Conservation (phyloP, 53 echinoderm and acorn worm species). For the Mesocentrotus franciscanus region DNA sequence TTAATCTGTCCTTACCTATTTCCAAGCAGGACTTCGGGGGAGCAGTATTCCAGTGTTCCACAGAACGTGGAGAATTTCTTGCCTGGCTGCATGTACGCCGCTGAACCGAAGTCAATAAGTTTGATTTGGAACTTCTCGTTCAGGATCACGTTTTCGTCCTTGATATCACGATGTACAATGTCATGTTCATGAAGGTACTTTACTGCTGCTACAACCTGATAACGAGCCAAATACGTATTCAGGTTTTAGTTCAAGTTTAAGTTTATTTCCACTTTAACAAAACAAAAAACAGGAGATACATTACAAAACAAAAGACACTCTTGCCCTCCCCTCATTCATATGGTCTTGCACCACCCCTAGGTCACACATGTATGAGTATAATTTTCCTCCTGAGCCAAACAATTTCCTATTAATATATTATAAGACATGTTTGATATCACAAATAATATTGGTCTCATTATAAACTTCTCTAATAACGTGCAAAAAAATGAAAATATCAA, state of each 20-base stretch:
- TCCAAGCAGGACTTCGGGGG: conserved; percentile 95
- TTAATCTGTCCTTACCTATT: conserved; percentile 81
- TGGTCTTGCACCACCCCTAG: too few species aligned
- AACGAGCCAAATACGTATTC: background rate
- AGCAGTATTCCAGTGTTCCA: conserved; percentile 97
- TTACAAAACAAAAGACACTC: too few species aligned
- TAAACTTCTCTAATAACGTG: too few species aligned
- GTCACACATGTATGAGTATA: too few species aligned
- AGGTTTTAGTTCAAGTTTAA: too few species aligned
- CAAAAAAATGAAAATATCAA: too few species aligned
- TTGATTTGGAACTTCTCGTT: conserved; percentile 91
- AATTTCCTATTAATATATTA: too few species aligned
- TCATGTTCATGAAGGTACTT: conserved; percentile 83
- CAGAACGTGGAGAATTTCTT: conserved; percentile 96
- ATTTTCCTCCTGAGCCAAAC: too few species aligned
- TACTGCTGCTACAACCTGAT: conserved; percentile 85
- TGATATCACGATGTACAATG: conserved; percentile 91
- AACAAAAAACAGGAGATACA: too few species aligned
- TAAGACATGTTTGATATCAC: too few species aligned
- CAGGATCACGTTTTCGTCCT: conserved; percentile 94
- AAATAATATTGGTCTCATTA: too few species aligned
- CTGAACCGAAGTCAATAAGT: conserved; percentile 95
- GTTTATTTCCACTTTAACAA: too few species aligned
- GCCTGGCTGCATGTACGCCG: conserved; percentile 81
- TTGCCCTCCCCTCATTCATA: background rate